phyloP scores from a whole-genome alignment of 2,113 vertebrate genomes.

The Elephantulus edwardii region DNA sequence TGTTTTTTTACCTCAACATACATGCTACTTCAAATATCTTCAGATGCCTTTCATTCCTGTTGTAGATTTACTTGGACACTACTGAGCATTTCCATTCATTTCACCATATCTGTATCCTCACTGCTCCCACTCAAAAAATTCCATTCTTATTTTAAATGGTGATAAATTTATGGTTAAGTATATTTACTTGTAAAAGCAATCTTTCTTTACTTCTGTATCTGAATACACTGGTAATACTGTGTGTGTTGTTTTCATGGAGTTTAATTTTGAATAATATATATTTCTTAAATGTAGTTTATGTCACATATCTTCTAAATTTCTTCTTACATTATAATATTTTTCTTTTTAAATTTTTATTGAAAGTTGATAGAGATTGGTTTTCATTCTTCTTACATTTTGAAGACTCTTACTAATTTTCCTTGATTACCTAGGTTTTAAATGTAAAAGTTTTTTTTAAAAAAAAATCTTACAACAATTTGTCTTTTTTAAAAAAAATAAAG shows the following conservation, averaged over 20 bases:
- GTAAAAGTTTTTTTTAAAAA: conserved; percentile 1
- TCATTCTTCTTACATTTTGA: no score
- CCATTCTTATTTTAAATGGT: neutral
- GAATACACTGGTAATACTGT: neutral
- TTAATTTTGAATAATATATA: conserved; percentile 23
- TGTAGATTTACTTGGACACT: neutral
- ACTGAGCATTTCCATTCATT: neutral
- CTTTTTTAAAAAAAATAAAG: neutral
- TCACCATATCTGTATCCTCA: neutral
- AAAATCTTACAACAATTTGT: conserved; percentile 24
- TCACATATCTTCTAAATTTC: neutral
- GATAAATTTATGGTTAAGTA: neutral
- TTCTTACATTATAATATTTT: neutral
- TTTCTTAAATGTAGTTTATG: conserved; percentile 16
- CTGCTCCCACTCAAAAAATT: neutral
- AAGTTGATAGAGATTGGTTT: no score
- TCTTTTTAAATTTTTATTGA: no score
- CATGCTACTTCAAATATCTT: neutral
- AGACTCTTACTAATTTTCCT: neutral
- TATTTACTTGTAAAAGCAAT: neutral
- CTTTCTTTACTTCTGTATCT: neutral
- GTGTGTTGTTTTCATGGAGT: neutral
- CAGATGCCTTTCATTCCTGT: neutral
- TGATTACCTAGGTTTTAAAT: conserved; percentile 26
- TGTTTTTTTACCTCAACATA: neutral